phyloP scores from a whole-genome alignment of 2,888 invertebrate genomes.

The Adineta ricciae region DNA sequence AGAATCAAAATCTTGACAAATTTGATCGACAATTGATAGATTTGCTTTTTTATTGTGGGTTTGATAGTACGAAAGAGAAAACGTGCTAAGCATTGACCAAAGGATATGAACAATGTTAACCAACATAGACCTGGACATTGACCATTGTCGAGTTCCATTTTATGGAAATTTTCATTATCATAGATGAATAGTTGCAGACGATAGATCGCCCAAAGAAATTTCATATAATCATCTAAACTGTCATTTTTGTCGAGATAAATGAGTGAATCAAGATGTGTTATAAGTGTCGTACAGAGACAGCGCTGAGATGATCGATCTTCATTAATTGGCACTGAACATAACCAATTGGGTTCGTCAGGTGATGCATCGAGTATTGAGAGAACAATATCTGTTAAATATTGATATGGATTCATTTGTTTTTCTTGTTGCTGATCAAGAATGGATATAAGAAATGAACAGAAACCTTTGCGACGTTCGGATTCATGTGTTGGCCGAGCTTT shows the following conservation, averaged over 20 bases:
- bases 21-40: background rate
- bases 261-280: background rate
- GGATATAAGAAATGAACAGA: background rate
- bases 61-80: constrained; percentile 14
- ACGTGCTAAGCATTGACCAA: background rate
- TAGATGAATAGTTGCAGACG: background rate
- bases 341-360: constrained; percentile 11
- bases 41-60: background rate
- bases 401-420: background rate
- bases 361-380: background rate
- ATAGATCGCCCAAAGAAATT: background rate
- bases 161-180: constrained; percentile 10
- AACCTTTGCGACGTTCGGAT: background rate
- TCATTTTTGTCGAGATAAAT: background rate
- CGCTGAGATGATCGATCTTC: background rate
- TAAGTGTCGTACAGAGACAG: background rate
- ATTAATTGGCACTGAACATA: background rate
- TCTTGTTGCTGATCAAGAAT: background rate
- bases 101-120: background rate
- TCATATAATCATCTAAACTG: background rate
- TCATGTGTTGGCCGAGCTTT: background rate
- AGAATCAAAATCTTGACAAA: background rate
- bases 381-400: background rate
- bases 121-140: background rate
- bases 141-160: background rate